Percentiles rank a stretch among this genome's conserved stretches.
phyloP scores from a whole-genome alignment of 2,888 invertebrate species.

The Melieria picta region DNA sequence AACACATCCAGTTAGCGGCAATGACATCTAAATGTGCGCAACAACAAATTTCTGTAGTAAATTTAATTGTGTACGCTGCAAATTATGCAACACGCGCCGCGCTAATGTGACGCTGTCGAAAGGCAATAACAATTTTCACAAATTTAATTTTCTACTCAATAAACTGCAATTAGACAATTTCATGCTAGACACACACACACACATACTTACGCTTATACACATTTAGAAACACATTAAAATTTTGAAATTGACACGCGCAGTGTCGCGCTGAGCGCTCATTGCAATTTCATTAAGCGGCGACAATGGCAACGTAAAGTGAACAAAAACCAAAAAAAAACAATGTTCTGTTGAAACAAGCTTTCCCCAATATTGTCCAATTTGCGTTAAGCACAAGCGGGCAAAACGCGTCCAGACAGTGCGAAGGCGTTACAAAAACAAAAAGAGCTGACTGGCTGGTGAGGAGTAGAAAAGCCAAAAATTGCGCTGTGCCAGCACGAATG shows the following conservation, averaged over 20 bases:
- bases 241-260: no score
- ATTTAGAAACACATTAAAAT: no score
- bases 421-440: no score
- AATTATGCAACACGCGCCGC: conserved; percentile 16
- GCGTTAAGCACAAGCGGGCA: no score
- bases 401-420: no score
- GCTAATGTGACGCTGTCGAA: conserved; percentile 4
- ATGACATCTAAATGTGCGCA: neutral
- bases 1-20: no score
- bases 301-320: no score
- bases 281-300: no score
- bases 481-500: conserved; percentile 25
- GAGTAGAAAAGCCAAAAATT: neutral
- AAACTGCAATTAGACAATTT: conserved; percentile 34
- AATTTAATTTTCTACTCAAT: conserved; percentile 39
- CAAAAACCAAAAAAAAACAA: no score
- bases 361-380: no score
- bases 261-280: no score
- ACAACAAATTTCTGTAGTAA: conserved; percentile 18
- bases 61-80: conserved; percentile 18
- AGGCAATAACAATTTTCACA: conserved; percentile 18
- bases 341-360: no score
- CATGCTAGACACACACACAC: conserved; percentile 16
- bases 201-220: neutral
- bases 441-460: neutral